Evolutionary conservation across 2,113 vertebrate species (phyloP).

Genomic region (Pygathrix nemaeus): DNA sequence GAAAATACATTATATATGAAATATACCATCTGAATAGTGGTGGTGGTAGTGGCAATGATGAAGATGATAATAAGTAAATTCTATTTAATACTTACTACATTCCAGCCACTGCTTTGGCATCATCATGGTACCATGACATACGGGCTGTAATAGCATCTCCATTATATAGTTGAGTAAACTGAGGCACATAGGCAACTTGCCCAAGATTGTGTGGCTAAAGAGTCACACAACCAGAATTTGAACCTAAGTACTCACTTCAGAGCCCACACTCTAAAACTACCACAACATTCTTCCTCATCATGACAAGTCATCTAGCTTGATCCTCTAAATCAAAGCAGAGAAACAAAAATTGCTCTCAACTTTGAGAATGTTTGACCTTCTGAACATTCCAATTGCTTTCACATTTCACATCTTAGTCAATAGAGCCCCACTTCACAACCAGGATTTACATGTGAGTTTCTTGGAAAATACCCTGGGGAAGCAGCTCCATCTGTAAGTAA

Average conservation of each 20-base stretch:
- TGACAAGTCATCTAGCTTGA: not conserved
- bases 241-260: not conserved
- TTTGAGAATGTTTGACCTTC: conserved; percentile 30
- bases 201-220: not conserved
- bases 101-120: not conserved
- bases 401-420: conserved; percentile 29
- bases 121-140: too few relatives aligned
- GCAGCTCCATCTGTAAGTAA: conserved; percentile 36
- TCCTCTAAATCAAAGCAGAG: not conserved
- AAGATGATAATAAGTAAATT: not conserved
- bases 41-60: not conserved
- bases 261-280: not conserved
- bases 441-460: conserved; percentile 30
- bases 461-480: conserved; percentile 26
- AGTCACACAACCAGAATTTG: not conserved
- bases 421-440: not conserved
- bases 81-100: not conserved
- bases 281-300: not conserved
- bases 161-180: not conserved
- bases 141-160: not conserved
- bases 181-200: not conserved
- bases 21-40: not conserved
- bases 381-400: conserved; percentile 28
- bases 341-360: not conserved
- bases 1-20: not conserved